These are phyloP conservation scores for Hirtodrosophila cameraria DNA, from an alignment of 2,888 invertebrate species.

Conservation along the genomic window DNA sequence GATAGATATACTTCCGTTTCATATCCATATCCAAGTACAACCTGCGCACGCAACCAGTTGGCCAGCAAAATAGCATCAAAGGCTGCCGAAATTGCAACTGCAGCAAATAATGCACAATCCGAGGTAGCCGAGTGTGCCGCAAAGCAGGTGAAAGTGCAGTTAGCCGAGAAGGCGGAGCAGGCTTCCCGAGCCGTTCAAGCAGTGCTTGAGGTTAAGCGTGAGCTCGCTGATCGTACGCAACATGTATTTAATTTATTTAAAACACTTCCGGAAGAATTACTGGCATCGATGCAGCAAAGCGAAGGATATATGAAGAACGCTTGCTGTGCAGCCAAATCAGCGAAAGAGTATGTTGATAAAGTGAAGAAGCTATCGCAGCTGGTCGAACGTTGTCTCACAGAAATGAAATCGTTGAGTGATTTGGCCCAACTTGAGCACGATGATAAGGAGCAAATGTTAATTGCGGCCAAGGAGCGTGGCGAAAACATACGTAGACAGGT, in stretches of 20 bases:
- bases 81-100: constrained; percentile 84
- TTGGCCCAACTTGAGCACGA: constrained; percentile 87
- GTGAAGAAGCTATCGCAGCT: constrained; percentile 84
- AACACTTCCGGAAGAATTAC: no score
- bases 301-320: constrained; percentile 87
- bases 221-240: no score
- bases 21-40: no score
- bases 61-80: no score
- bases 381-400: constrained; percentile 85
- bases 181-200: constrained; percentile 89
- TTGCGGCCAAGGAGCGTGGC: constrained; percentile 87
- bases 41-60: no score
- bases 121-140: constrained; percentile 89
- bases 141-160: constrained; percentile 88
- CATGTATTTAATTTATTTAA: no score
- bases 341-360: constrained; percentile 85
- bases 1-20: no score
- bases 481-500: constrained; percentile 87
- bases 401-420: constrained; percentile 86
- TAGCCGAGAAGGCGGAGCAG: constrained; percentile 89
- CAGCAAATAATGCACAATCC: constrained; percentile 89
- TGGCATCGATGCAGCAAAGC: constrained; percentile 87
- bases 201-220: constrained; percentile 88
- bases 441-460: constrained; percentile 88
- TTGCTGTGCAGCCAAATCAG: constrained; percentile 86